These are phyloP conservation scores for Nerophis ophidion DNA, from an alignment of 2,113 vertebrate species.

Conservation along the genomic window DNA sequence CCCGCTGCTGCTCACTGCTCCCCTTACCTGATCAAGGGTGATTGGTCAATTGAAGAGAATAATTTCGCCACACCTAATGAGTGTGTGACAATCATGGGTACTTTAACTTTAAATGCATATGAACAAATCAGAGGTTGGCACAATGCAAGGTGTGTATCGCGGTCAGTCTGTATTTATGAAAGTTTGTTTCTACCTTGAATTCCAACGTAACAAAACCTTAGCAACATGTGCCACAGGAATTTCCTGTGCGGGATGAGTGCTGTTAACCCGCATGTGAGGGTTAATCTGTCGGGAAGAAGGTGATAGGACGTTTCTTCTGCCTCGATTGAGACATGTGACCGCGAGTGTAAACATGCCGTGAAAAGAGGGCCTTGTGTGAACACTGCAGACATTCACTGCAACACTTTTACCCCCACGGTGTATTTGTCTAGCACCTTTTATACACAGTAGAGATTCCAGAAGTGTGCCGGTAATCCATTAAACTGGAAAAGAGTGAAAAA, in stretches of 20 bases:
- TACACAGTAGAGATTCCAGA: background rate
- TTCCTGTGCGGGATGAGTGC: slow-evolving; percentile 50
- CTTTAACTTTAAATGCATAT: too few species aligned
- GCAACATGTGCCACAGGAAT: slow-evolving; percentile 51
- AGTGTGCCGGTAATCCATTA: background rate
- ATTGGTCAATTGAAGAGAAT: too few species aligned
- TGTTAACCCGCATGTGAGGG: slow-evolving; percentile 65
- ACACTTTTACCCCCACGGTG: slow-evolving; percentile 18
- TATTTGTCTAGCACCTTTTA: slow-evolving; percentile 1
- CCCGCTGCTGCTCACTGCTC: too few species aligned
- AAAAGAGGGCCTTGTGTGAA: slow-evolving; percentile 51
- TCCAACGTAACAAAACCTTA: slow-evolving; percentile 2
- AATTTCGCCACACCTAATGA: too few species aligned
- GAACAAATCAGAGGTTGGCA: too few species aligned
- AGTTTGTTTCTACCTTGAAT: too few species aligned
- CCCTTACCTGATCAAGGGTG: too few species aligned
- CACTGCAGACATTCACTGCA: slow-evolving; percentile 61
- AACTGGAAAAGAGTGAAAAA: background rate
- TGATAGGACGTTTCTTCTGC: slow-evolving; percentile 52
- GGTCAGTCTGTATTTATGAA: too few species aligned
- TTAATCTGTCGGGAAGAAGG: slow-evolving; percentile 67
- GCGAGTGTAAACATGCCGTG: slow-evolving; percentile 63
- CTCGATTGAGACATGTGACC: slow-evolving; percentile 58
- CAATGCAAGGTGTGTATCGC: too few species aligned
- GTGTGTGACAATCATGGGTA: too few species aligned